Base-by-base conservation (phyloP, 2,888 invertebrate genomes). In the Cheilosia urbana region DNA sequence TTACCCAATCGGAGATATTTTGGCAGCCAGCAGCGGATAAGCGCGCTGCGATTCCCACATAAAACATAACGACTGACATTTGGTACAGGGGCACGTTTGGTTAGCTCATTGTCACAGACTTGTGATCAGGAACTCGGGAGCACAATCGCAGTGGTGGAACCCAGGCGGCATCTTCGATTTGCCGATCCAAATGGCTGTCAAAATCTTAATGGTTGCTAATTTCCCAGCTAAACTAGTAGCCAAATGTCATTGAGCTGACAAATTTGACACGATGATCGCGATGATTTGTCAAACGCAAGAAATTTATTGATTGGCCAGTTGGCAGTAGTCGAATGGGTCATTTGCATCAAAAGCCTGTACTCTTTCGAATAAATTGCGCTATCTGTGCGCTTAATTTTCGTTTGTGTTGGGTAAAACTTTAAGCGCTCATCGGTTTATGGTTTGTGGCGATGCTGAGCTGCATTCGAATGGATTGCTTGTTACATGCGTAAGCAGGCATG, bases 381-480 rank as follows among this genome's bases (percentile, higher is more conserved):
- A 42, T 40, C 51, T 72, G 40, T 37, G 17, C 21, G 13, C 13
- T 11, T 13, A 37, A 65, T 66, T 21, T 57, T n/a, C 34, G 13
- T 47, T 65, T 57, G 37, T 9, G 47, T 58, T 58, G 47, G 47
- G 37, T 75, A 49, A 60, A 62, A n/a, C 21, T 49, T 65, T 57
- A 65, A 51, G 34, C 45, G 17, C 30, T 68, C 55, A 45, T 63
- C 62, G 80, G 68, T 69, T 62, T 57, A 49, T 49, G 55, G 42
- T 80, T 75, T 69, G 53, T 77, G 6, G 45, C 71, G 71, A 2
- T 40, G 47, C 66, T 72, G 82, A 34, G 66, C 42, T 55, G 82
- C 71, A 77, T 82, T 66, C 49, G 66, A 66, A 72, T 53, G 45
- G 45, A 37, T 17, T 19, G 27, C 19, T 55, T 53, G 21, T 76